Evolutionary conservation across 2,888 invertebrate genomes (phyloP).

Genomic region (Proisotoma minuta): DNA sequence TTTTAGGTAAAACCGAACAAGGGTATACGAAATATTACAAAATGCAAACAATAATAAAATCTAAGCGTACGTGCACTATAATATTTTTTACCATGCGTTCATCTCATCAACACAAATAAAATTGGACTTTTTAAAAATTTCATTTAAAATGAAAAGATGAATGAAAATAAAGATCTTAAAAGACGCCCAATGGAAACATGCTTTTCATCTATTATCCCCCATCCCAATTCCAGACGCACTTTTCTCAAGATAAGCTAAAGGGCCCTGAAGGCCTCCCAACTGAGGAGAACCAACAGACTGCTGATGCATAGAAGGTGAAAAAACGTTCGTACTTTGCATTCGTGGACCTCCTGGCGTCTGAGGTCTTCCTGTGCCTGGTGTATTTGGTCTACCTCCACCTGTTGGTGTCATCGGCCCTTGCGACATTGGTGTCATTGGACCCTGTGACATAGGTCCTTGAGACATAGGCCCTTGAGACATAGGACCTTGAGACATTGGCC

Average conservation of each 20-base stretch:
- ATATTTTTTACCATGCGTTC: too few relatives aligned
- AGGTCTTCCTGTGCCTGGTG: slow-evolving; percentile 32
- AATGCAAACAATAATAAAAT: too few relatives aligned
- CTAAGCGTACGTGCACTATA: too few relatives aligned
- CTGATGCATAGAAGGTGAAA: slow-evolving; percentile 19
- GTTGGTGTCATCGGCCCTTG: slow-evolving; percentile 37
- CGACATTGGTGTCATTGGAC: slow-evolving; percentile 19
- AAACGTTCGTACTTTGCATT: slow-evolving; percentile 25
- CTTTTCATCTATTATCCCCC: slow-evolving; percentile 47
- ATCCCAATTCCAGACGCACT: slow-evolving; percentile 86
- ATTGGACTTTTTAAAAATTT: too few relatives aligned
- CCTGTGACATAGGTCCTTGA: neutral
- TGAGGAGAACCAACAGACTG: slow-evolving; percentile 14
- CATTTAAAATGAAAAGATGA: too few relatives aligned
- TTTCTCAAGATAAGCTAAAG: slow-evolving; percentile 80
- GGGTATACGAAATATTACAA: too few relatives aligned
- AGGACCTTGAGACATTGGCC: slow-evolving; percentile 1
- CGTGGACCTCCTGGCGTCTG: slow-evolving; percentile 23
- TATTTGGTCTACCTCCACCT: slow-evolving; percentile 26
- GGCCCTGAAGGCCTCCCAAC: slow-evolving; percentile 64
- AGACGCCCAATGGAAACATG: too few relatives aligned
- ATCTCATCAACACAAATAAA: too few relatives aligned
- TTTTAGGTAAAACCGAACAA: too few relatives aligned
- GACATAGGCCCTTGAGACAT: neutral
- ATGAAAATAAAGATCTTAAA: too few relatives aligned